Conservation (phyloP, 1,140 invertebrate species). For the Drosophila nigromelanica region DNA sequence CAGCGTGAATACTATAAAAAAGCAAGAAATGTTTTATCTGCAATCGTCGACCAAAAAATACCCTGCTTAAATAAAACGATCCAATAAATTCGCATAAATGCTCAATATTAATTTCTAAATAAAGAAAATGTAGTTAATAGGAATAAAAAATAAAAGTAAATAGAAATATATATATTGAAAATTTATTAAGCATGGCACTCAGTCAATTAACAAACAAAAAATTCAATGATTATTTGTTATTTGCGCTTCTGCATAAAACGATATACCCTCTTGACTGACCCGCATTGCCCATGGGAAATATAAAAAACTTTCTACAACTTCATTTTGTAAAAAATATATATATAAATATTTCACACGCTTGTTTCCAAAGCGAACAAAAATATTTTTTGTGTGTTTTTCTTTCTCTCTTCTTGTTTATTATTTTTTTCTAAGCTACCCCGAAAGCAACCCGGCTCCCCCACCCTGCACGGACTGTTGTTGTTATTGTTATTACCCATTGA, state of each 20-base stretch:
- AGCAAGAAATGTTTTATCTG: too few relatives aligned
- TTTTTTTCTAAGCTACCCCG: conserved; percentile 16
- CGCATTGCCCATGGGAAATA: background rate
- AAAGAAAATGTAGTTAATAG: background rate
- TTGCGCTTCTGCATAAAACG: too few relatives aligned
- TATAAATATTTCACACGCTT: conserved; percentile 70
- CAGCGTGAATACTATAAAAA: conserved; percentile 1
- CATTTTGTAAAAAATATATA: conserved; percentile 29
- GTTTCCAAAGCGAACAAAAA: conserved; percentile 39
- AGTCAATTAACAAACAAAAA: too few relatives aligned
- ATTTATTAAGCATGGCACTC: background rate
- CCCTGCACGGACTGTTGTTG: conserved; percentile 27
- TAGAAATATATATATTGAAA: background rate
- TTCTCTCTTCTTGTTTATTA: conserved; percentile 11
- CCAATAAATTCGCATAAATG: too few relatives aligned
- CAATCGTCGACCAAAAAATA: background rate
- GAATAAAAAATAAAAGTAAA: background rate
- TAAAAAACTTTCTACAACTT: conserved; percentile 6
- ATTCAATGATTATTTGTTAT: too few relatives aligned
- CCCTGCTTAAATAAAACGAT: background rate
- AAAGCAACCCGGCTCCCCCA: background rate
- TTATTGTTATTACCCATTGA: conserved; percentile 60
- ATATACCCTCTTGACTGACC: background rate
- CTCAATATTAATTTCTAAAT: background rate
- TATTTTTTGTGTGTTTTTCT: conserved; percentile 8